A percentile compares a stretch with the other conserved stretches of the same genome.
Conservation (phyloP, 2,888 invertebrate species). For the Pheosia tremula region DNA sequence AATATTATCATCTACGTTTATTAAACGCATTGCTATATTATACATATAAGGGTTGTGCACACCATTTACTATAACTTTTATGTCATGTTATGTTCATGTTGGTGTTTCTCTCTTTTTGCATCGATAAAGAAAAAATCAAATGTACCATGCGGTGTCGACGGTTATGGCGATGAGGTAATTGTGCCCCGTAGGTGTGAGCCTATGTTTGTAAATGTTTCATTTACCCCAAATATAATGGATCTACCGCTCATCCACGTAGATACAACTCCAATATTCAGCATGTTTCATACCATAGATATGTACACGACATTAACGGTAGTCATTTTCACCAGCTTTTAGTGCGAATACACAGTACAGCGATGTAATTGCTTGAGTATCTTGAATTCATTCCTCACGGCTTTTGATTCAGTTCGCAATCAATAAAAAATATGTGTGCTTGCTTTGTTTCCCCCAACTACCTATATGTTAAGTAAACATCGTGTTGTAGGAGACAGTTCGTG, state of each 20-base stretch:
- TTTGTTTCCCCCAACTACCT: slow-evolving; percentile 39
- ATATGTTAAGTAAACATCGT: slow-evolving; percentile 27
- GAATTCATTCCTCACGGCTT: slow-evolving; percentile 43
- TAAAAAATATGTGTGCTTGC: slow-evolving; percentile 41
- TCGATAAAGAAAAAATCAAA: slow-evolving; percentile 92
- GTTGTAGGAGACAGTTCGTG: slow-evolving; percentile 29
- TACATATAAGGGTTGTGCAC: slow-evolving; percentile 52
- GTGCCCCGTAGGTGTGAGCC: slow-evolving; percentile 77
- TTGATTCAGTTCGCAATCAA: slow-evolving; percentile 41
- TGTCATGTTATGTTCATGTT: slow-evolving; percentile 76
- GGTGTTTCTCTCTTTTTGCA: slow-evolving; percentile 85
- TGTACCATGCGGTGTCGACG: slow-evolving; percentile 97
- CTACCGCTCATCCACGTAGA: slow-evolving; percentile 62
- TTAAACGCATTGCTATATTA: slow-evolving; percentile 38
- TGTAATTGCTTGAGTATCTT: slow-evolving; percentile 40
- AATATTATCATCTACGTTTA: slow-evolving; percentile 17
- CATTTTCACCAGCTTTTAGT: slow-evolving; percentile 51
- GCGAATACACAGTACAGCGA: slow-evolving; percentile 30
- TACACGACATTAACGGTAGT: slow-evolving; percentile 35
- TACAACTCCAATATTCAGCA: slow-evolving; percentile 50
- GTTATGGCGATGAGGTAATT: slow-evolving; percentile 96
- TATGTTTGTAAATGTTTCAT: slow-evolving; percentile 61
- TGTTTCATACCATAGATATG: slow-evolving; percentile 41
- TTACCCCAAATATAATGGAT: slow-evolving; percentile 49
- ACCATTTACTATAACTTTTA: slow-evolving; percentile 47